phyloP scores from a whole-genome alignment of 2,888 invertebrate species.

The Drosophila lutescens region DNA sequence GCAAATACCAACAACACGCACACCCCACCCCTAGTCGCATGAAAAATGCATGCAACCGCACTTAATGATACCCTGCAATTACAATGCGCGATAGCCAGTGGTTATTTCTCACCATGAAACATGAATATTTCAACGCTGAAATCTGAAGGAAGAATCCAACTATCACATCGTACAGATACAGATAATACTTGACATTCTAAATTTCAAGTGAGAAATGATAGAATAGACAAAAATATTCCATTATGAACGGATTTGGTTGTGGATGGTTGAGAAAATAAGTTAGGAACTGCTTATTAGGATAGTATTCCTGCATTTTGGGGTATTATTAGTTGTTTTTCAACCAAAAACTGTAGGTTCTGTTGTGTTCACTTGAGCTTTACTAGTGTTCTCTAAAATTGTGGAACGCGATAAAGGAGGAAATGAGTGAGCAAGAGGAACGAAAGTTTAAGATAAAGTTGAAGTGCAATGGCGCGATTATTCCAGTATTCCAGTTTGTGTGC shows the following conservation, averaged over 20 bases:
- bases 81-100: background rate
- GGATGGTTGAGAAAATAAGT: no score
- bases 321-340: no score
- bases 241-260: no score
- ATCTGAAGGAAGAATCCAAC: background rate
- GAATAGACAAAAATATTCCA: no score
- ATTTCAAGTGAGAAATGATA: background rate
- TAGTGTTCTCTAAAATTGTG: background rate
- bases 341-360: no score
- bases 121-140: background rate
- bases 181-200: background rate
- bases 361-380: no score
- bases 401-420: background rate
- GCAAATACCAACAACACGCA: conserved; percentile 9
- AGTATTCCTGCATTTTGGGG: no score
- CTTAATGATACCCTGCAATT: conserved; percentile 30
- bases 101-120: background rate
- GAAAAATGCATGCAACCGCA: conserved; percentile 35
- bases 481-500: background rate
- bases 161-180: background rate
- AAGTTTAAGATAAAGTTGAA: conserved; percentile 20
- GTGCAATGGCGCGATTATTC: conserved; percentile 25
- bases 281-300: no score
- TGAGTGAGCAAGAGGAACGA: background rate
- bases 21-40: conserved; percentile 20